These are phyloP conservation scores for Malacosoma neustria DNA, from an alignment of 2,888 invertebrate species.

Conservation along the genomic window DNA sequence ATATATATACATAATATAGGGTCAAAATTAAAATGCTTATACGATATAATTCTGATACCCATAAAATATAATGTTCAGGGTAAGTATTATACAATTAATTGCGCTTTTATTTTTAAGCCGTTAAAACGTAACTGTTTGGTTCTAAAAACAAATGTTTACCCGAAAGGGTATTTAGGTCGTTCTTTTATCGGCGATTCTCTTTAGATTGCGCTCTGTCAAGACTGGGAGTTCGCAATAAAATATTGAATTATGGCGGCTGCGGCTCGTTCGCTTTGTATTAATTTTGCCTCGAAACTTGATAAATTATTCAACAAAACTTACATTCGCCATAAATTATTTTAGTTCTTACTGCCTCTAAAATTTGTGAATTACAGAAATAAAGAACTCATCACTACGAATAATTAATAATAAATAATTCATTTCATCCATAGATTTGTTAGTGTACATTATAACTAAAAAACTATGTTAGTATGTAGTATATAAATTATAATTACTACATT, in stretches of 20 bases:
- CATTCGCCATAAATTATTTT: background rate
- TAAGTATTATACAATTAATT: background rate
- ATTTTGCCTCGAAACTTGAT: conserved; percentile 13
- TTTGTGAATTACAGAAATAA: too few relatives aligned
- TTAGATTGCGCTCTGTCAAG: conserved; percentile 20
- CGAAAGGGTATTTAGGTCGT: conserved; percentile 22
- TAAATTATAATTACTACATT: too few relatives aligned
- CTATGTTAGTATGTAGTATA: too few relatives aligned
- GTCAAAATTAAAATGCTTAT: too few relatives aligned
- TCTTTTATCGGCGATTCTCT: conserved; percentile 26
- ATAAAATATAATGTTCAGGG: too few relatives aligned
- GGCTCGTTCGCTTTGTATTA: conserved; percentile 16
- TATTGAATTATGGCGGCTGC: conserved; percentile 20
- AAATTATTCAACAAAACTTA: conserved; percentile 14
- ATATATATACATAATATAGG: too few relatives aligned
- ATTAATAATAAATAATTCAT: too few relatives aligned
- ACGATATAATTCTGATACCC: too few relatives aligned
- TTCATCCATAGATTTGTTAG: too few relatives aligned
- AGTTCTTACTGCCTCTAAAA: background rate
- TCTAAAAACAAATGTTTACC: conserved; percentile 29
- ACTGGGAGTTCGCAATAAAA: conserved; percentile 22
- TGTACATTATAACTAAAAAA: too few relatives aligned
- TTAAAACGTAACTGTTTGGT: conserved; percentile 19
- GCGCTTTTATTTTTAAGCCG: conserved; percentile 4
- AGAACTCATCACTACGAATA: too few relatives aligned